A percentile compares a stretch with the other conserved stretches of the same genome.
Evolutionary conservation across 2,888 invertebrate genomes (phyloP).

Genomic region (Nephrotoma appendiculata): DNA sequence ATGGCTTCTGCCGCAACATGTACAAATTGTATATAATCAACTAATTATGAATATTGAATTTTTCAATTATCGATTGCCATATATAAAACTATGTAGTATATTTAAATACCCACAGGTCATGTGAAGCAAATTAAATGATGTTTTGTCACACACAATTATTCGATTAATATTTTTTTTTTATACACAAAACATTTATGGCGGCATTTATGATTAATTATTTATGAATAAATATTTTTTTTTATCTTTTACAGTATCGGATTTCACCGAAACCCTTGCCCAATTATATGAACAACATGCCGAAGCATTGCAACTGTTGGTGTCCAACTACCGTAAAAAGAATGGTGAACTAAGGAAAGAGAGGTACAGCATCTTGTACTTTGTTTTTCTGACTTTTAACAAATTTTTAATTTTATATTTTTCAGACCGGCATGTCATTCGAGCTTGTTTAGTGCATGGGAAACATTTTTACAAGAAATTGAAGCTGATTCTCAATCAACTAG

Average conservation of each 20-base stretch:
- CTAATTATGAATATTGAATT: not conserved
- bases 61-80: not conserved
- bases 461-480: conserved; percentile 78
- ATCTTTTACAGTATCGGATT: conserved; percentile 65
- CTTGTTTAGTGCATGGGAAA: conserved; percentile 83
- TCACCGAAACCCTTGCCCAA: conserved; percentile 76
- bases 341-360: conserved; percentile 76
- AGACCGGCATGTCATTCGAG: conserved; percentile 68
- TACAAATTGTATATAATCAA: not conserved
- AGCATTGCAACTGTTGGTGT: conserved; percentile 71
- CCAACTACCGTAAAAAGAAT: conserved; percentile 73
- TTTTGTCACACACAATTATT: not conserved
- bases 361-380: conserved; percentile 33
- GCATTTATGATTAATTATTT: not conserved
- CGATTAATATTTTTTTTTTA: not conserved
- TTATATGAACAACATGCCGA: conserved; percentile 81
- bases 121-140: not conserved
- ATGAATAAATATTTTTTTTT: not conserved
- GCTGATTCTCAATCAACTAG: conserved; percentile 74
- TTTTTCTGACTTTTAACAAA: too few species aligned
- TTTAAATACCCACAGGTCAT: not conserved
- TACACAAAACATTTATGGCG: not conserved
- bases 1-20: not conserved
- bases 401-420: conserved; percentile 13
- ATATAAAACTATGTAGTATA: not conserved